Conservation (phyloP, 2,888 invertebrate species). For the Tipula vernalis region DNA sequence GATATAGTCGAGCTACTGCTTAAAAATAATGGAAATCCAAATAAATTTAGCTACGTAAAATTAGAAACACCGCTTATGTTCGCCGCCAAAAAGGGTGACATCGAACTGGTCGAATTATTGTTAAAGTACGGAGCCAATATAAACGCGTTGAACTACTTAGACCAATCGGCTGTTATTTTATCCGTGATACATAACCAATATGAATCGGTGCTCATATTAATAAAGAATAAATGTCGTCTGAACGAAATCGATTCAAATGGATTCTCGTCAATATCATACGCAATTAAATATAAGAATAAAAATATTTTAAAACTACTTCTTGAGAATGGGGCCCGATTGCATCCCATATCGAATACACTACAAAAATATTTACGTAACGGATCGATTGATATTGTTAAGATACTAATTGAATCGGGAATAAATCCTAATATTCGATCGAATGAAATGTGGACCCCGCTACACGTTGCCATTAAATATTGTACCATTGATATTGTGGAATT, state of each 20-base stretch:
- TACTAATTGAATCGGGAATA: conserved; percentile 27
- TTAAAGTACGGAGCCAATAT: conserved; percentile 42
- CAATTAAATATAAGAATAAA: conserved; percentile 48
- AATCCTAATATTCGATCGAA: conserved; percentile 25
- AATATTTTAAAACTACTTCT: conserved; percentile 44
- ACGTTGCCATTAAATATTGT: conserved; percentile 56
- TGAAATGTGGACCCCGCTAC: conserved; percentile 52
- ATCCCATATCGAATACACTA: conserved; percentile 23
- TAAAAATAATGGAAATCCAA: conserved; percentile 44
- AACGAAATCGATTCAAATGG: background rate
- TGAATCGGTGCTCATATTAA: background rate
- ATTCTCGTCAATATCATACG: conserved; percentile 45
- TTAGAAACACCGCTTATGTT: conserved; percentile 49
- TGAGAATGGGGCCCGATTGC: conserved; percentile 52
- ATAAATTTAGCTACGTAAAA: conserved; percentile 43
- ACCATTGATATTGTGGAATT: conserved; percentile 43
- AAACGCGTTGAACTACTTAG: conserved; percentile 46
- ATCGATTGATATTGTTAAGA: conserved; percentile 35
- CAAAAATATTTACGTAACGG: conserved; percentile 42
- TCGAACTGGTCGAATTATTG: conserved; percentile 42
- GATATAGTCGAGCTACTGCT: conserved; percentile 45
- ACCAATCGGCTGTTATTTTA: conserved; percentile 40
- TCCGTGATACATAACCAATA: background rate
- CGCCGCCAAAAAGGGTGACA: conserved; percentile 44
- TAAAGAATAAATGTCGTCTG: background rate